These are phyloP conservation scores for Apolygus lucorum DNA, from an alignment of 1,140 invertebrate species.

Conservation along the genomic window DNA sequence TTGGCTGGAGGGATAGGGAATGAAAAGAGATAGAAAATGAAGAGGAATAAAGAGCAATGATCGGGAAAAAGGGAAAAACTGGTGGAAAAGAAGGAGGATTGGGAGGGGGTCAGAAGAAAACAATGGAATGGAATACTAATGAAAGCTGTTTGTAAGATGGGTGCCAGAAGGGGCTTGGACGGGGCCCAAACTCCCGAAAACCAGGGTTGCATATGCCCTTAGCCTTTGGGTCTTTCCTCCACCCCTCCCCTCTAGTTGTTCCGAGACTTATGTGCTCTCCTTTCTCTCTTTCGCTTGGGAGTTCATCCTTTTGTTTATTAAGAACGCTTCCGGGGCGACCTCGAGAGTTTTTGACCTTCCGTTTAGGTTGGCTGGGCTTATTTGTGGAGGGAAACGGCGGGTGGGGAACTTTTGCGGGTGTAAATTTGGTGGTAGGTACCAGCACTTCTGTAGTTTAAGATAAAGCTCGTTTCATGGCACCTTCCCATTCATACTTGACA, in stretches of 20 bases:
- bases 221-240: background rate
- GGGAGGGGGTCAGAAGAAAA: background rate
- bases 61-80: background rate
- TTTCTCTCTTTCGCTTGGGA: background rate
- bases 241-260: background rate
- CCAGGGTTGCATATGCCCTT: background rate
- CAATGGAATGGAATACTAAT: background rate
- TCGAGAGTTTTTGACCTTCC: too few relatives aligned
- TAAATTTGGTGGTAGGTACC: too few relatives aligned
- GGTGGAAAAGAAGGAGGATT: background rate
- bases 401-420: too few relatives aligned
- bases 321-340: background rate
- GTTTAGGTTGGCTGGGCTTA: too few relatives aligned
- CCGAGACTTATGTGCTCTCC: background rate
- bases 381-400: too few relatives aligned
- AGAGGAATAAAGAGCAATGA: background rate
- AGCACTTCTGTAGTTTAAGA: too few relatives aligned
- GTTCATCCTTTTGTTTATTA: background rate
- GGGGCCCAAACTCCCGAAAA: background rate
- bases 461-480: too few relatives aligned
- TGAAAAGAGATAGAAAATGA: background rate
- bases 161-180: background rate
- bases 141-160: background rate
- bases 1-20: background rate
- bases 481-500: too few relatives aligned